Conservation (phyloP, 1,140 invertebrate genomes). For the Eupristina koningsbergeri region DNA sequence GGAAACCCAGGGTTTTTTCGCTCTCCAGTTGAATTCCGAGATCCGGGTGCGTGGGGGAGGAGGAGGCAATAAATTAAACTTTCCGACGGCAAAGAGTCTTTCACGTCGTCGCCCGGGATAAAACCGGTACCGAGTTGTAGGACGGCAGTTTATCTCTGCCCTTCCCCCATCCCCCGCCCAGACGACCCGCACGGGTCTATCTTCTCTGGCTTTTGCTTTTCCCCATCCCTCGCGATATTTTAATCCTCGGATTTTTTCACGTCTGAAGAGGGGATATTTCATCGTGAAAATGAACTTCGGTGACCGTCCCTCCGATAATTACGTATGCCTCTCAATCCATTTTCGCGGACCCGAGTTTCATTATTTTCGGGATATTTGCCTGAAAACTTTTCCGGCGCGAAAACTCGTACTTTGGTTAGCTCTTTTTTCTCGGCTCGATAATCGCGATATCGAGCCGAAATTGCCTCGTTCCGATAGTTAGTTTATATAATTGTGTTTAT, state of each 20-base stretch:
- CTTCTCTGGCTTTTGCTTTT: neutral
- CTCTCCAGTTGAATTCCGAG: constrained; percentile 6
- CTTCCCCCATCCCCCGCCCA: too few relatives aligned
- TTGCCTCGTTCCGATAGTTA: neutral
- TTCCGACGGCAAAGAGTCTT: neutral
- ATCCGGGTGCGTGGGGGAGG: neutral
- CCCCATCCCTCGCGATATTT: constrained; percentile 27
- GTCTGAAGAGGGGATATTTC: too few relatives aligned
- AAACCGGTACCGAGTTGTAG: constrained; percentile 2
- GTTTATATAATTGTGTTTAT: neutral
- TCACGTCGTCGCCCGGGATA: constrained; percentile 35
- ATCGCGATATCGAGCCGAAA: neutral
- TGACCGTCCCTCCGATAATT: neutral
- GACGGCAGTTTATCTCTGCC: constrained; percentile 28
- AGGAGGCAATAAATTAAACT: constrained; percentile 42
- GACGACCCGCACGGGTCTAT: neutral
- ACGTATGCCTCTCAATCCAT: neutral
- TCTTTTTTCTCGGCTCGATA: neutral
- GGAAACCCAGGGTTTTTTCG: neutral
- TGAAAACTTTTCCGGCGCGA: neutral
- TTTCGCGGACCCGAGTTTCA: neutral
- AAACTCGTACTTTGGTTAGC: neutral
- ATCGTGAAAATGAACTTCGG: too few relatives aligned
- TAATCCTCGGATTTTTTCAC: constrained; percentile 43
- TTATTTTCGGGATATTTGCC: neutral